Evolutionary conservation across 2,797 vertebrate genomes (phyloP).

Genomic region (Ptychobarbus kaznakovi): DNA sequence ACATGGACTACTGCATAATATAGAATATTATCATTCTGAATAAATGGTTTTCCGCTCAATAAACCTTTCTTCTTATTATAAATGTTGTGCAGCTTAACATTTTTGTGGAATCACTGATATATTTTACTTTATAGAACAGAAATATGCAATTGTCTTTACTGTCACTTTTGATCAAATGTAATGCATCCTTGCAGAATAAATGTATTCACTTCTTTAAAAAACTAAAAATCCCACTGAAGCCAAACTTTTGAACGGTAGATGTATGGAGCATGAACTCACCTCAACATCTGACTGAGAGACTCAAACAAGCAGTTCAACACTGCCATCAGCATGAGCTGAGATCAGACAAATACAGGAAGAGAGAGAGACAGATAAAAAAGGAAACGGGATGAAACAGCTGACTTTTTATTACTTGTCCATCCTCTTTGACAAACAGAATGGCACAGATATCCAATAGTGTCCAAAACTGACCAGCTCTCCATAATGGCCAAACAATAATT

Average conservation of each 20-base stretch:
- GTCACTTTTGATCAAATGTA: neutral
- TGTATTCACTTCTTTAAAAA: neutral
- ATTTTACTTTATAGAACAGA: neutral
- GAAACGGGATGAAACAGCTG: conserved; percentile 1
- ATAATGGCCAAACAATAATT: neutral
- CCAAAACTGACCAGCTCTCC: neutral
- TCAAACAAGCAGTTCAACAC: conserved; percentile 83
- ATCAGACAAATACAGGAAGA: conserved; percentile 41
- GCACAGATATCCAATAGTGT: neutral
- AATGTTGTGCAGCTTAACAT: neutral
- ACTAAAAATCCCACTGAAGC: neutral
- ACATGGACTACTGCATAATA: no score
- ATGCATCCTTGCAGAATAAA: neutral
- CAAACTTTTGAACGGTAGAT: neutral
- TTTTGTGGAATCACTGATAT: neutral
- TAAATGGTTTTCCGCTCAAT: neutral
- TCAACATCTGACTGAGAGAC: conserved; percentile 79
- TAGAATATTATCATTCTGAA: neutral
- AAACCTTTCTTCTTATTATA: neutral
- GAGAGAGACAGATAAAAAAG: conserved; percentile 12
- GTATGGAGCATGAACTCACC: conserved; percentile 64
- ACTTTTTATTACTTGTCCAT: neutral
- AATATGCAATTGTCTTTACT: neutral
- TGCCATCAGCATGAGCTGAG: conserved; percentile 82
- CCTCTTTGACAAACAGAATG: neutral